A percentile compares a stretch with the other conserved stretches of the same genome.
Evolutionary conservation across 2,888 invertebrate species (phyloP).

Genomic region (Nowickia ferox): DNA sequence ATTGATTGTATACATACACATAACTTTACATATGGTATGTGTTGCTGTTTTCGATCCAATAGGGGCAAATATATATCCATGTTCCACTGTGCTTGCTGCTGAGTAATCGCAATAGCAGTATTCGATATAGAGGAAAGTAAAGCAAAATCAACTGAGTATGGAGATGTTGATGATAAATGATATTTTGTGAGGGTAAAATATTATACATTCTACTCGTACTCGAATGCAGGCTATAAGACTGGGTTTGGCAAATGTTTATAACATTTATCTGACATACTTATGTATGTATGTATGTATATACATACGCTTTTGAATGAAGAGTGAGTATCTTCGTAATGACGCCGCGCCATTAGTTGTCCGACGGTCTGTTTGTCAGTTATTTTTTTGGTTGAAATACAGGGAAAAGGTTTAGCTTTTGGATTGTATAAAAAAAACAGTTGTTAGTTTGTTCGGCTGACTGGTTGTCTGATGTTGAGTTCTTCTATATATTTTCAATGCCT

Average conservation of each 20-base stretch:
- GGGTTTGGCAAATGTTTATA: constrained; percentile 52
- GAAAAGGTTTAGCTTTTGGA: constrained; percentile 47
- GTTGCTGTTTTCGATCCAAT: background rate
- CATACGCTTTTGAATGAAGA: background rate
- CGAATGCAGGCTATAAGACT: constrained; percentile 55
- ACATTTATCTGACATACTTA: constrained; percentile 52
- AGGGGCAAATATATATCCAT: background rate
- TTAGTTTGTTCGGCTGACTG: constrained; percentile 49
- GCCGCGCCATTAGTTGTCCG: constrained; percentile 3
- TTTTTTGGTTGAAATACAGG: constrained; percentile 15
- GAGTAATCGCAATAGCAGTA: constrained; percentile 39
- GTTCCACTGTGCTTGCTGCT: constrained; percentile 41
- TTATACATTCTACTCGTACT: constrained; percentile 51
- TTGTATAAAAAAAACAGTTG: constrained; percentile 45
- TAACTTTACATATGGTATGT: background rate
- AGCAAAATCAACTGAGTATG: constrained; percentile 38
- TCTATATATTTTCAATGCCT: constrained; percentile 60
- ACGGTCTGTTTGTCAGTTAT: constrained; percentile 22
- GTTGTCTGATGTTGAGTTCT: constrained; percentile 54
- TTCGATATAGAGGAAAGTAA: constrained; percentile 50
- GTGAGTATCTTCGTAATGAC: constrained; percentile 11
- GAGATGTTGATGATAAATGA: constrained; percentile 65
- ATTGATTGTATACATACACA: too few relatives aligned
- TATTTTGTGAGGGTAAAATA: constrained; percentile 66
- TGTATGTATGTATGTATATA: background rate